Percentiles rank a stretch among this genome's conserved stretches.
These are phyloP conservation scores for Phalera bucephala DNA, from an alignment of 2,888 invertebrate species.

Conservation along the genomic window DNA sequence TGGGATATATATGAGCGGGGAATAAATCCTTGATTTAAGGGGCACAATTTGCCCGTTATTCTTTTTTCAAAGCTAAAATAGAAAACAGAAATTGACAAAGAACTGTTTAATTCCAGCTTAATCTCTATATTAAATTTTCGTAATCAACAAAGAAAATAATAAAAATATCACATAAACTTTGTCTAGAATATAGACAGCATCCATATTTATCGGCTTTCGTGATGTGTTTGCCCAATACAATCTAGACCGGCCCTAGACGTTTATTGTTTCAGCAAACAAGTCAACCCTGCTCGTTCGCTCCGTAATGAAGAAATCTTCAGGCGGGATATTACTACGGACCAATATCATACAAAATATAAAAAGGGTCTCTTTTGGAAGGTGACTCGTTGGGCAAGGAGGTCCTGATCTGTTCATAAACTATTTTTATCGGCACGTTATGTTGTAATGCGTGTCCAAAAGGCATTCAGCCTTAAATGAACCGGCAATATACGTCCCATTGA, in stretches of 20 bases:
- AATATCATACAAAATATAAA: conserved; percentile 25
- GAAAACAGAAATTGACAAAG: too few species aligned
- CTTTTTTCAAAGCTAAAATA: too few species aligned
- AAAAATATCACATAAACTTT: too few species aligned
- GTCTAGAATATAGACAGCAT: too few species aligned
- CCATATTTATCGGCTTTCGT: not conserved
- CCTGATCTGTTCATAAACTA: conserved; percentile 43
- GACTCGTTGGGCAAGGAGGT: conserved; percentile 23
- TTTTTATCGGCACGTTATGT: conserved; percentile 47
- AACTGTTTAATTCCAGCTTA: too few species aligned
- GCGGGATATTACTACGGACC: conserved; percentile 15
- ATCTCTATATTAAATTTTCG: too few species aligned
- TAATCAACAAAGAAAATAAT: too few species aligned
- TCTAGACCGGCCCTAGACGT: conserved; percentile 3
- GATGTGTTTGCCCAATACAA: conserved; percentile 9
- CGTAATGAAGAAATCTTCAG: conserved; percentile 11
- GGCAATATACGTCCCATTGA: conserved; percentile 19
- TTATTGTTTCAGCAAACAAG: conserved; percentile 1
- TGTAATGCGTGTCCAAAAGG: conserved; percentile 37
- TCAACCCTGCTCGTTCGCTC: not conserved
- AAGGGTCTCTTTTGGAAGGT: conserved; percentile 26
- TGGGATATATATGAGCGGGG: too few species aligned
- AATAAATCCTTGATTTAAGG: too few species aligned
- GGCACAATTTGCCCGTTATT: too few species aligned
- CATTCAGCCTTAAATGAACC: conserved; percentile 31